Evolutionary conservation across 1,140 invertebrate species (phyloP), one percentile per base, ranked within the genome.

Genomic region (Penaeus indicus): DNA sequence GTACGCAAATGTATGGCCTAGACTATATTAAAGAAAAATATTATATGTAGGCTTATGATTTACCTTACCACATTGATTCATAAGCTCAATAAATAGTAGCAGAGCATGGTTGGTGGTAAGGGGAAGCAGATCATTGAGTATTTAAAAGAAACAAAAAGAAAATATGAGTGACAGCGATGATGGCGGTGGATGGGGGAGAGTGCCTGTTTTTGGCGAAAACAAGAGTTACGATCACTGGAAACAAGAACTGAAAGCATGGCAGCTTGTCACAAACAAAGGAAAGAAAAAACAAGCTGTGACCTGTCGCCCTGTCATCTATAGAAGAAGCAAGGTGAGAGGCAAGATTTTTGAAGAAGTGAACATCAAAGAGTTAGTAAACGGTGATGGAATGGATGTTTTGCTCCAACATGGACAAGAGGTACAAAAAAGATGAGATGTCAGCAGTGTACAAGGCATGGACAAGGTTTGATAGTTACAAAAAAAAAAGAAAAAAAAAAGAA

Each of bases 401-500:
- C 67, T 69, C 32, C 67, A 69, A n/a, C 67, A 13, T 69, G 67
- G 67, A 69, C 67, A 69, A 69, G 67, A 22, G 16, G 16, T 69
- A 69, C 67, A 69, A 69, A 21, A 69, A 69, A 16, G 67, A 69
- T 69, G 67, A n/a, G 11, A 69, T 69, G 22, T 69, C 67, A 69
- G 67, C 67, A 21, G 67, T 21, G 32, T n/a, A 69, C 10, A 21
- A 69, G 67, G 19, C 19, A 69, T 69, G 67, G 13, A n/a, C n/a
- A n/a, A n/a, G n/a, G 67, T 21, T 10, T 69, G 67, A 69, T 27
- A 69, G 10, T 25, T 25, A 21, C n/a, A 69, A 3, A 27, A 69
- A 21, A 69, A 69, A 27, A 8, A 21, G 27, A 69, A 27, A n/a
- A n/a, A n/a, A n/a, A n/a, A n/a, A n/a, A n/a, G n/a, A n/a, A n/a